These are phyloP conservation scores for Mormyrops boulengeri DNA, from an alignment of 2,797 vertebrate species.

Conservation along the genomic window DNA sequence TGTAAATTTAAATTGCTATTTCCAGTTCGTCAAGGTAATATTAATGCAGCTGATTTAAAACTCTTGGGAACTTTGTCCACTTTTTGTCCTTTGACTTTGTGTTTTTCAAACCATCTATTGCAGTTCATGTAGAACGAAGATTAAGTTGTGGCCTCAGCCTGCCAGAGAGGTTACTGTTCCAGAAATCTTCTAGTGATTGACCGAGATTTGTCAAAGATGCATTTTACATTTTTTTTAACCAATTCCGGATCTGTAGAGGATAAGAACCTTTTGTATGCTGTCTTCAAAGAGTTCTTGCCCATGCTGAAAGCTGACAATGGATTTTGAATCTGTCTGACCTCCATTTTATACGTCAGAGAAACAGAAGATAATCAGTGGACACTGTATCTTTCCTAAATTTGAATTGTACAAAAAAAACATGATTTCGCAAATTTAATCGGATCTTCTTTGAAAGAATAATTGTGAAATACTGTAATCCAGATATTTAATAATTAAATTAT, in stretches of 20 bases:
- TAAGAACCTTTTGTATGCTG: background rate
- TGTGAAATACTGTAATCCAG: background rate
- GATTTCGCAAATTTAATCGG: background rate
- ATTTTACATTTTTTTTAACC: background rate
- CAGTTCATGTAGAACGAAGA: background rate
- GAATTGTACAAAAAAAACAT: background rate
- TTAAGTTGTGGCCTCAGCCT: background rate
- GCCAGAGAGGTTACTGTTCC: background rate
- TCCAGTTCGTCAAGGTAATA: background rate
- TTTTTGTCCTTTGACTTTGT: background rate
- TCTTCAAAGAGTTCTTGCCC: background rate
- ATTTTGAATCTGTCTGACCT: background rate
- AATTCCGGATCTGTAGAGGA: background rate
- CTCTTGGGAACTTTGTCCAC: background rate
- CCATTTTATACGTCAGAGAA: background rate
- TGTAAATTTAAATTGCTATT: background rate
- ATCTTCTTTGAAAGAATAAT: background rate
- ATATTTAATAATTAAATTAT: background rate
- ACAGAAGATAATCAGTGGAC: background rate
- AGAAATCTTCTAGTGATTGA: background rate
- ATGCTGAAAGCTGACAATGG: background rate
- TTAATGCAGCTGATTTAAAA: background rate
- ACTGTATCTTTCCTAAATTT: background rate
- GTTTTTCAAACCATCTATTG: background rate
- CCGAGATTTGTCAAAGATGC: background rate